Evolutionary conservation across 2,888 invertebrate genomes (phyloP).

Genomic region (Amorpha juglandis): DNA sequence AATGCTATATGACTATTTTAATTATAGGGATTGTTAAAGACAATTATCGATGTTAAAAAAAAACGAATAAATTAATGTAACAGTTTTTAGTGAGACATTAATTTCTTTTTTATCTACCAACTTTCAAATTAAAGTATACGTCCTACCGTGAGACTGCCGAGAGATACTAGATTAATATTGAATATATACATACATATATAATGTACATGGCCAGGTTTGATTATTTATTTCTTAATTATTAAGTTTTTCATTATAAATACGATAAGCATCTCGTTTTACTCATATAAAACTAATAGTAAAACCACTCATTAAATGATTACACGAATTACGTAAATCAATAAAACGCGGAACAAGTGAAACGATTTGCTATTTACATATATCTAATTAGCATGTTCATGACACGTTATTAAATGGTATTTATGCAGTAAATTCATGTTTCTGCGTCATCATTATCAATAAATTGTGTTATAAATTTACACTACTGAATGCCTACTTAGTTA

Average conservation of each 20-base stretch:
- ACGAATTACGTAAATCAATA: not conserved
- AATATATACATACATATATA: not conserved
- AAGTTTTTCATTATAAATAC: not conserved
- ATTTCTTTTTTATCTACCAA: no score
- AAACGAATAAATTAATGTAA: not conserved
- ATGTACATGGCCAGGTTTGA: not conserved
- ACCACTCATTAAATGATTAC: not conserved
- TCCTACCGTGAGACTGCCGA: no score
- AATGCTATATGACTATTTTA: slow-evolving; percentile 15
- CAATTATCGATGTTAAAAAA: not conserved
- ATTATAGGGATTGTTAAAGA: slow-evolving; percentile 14
- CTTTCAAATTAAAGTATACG: no score
- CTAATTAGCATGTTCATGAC: slow-evolving; percentile 1
- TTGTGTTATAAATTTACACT: not conserved
- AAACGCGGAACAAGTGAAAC: not conserved
- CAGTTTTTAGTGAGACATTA: not conserved
- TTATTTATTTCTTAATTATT: not conserved
- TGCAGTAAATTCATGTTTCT: not conserved
- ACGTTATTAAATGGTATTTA: slow-evolving; percentile 12
- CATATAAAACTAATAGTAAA: not conserved
- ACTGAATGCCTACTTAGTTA: not conserved
- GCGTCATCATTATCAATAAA: not conserved
- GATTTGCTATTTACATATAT: not conserved
- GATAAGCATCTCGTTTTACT: not conserved
- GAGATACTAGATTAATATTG: no score